Conservation (phyloP, 2,113 vertebrate genomes). For the Pelmatolapia mariae region DNA sequence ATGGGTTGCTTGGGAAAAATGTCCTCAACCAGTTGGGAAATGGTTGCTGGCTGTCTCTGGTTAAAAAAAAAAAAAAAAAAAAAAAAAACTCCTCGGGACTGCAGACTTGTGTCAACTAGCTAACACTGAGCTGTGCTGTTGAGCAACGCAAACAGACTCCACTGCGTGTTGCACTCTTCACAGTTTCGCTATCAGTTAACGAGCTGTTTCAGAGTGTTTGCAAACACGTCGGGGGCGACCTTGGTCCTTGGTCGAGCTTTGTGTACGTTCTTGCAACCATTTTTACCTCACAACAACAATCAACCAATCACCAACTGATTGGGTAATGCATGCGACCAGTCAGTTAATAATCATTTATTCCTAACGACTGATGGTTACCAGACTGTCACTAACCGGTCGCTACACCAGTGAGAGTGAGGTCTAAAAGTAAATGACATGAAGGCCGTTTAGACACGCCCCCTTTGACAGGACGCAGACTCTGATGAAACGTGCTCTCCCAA, state of each 20-base stretch:
- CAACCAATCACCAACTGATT: neutral
- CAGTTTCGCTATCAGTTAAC: neutral
- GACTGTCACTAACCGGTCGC: neutral
- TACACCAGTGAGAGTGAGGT: neutral
- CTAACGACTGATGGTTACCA: neutral
- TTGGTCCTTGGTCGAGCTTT: neutral
- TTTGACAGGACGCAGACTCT: neutral
- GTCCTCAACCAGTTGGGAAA: accelerated
- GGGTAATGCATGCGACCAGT: neutral
- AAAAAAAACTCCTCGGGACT: neutral
- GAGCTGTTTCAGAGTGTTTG: neutral
- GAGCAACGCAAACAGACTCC: neutral
- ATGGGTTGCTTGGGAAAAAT: neutral
- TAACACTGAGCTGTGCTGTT: neutral
- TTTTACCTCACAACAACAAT: neutral
- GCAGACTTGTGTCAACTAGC: accelerated
- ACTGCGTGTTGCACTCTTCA: neutral
- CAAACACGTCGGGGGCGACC: too few species aligned
- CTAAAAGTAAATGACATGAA: neutral
- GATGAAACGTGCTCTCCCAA: neutral
- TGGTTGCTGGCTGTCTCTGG: neutral
- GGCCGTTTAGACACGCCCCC: neutral
- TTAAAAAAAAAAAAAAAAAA: neutral
- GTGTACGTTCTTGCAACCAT: neutral
- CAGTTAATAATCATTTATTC: neutral